Conservation (phyloP, 2,888 invertebrate genomes). For the Cepaea hortensis region DNA sequence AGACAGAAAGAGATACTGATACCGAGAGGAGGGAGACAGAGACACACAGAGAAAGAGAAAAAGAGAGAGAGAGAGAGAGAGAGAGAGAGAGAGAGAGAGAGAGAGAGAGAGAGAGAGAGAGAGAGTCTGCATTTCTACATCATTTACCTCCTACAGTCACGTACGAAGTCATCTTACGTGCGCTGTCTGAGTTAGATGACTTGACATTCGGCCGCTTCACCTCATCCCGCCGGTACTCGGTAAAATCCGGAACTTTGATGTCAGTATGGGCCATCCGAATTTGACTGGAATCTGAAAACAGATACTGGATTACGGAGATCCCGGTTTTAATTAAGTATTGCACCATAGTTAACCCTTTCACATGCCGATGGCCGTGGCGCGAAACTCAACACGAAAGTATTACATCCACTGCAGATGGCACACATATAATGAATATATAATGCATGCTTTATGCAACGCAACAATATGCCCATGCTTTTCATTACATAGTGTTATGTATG, state of each 20-base stretch:
- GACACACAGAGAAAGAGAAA: too few relatives aligned
- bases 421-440: too few relatives aligned
- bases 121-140: not conserved
- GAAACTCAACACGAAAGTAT: too few relatives aligned
- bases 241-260: slow-evolving; percentile 90
- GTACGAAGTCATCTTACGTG: slow-evolving; percentile 88
- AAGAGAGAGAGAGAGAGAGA: slow-evolving; percentile 6
- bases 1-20: too few relatives aligned
- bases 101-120: slow-evolving; percentile 12
- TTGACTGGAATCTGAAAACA: not conserved
- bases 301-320: slow-evolving; percentile 74
- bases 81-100: not conserved
- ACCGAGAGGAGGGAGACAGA: too few relatives aligned
- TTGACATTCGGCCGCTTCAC: slow-evolving; percentile 50
- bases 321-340: slow-evolving; percentile 46
- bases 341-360: too few relatives aligned
- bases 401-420: too few relatives aligned
- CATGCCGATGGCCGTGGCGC: too few relatives aligned
- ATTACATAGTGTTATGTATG: too few relatives aligned
- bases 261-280: slow-evolving; percentile 91
- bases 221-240: slow-evolving; percentile 86
- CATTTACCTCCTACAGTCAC: slow-evolving; percentile 75
- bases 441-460: too few relatives aligned
- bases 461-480: too few relatives aligned
- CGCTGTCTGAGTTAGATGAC: slow-evolving; percentile 71